Conservation (phyloP, 2,113 vertebrate species). For the Anarhynchus alexandrinus region DNA sequence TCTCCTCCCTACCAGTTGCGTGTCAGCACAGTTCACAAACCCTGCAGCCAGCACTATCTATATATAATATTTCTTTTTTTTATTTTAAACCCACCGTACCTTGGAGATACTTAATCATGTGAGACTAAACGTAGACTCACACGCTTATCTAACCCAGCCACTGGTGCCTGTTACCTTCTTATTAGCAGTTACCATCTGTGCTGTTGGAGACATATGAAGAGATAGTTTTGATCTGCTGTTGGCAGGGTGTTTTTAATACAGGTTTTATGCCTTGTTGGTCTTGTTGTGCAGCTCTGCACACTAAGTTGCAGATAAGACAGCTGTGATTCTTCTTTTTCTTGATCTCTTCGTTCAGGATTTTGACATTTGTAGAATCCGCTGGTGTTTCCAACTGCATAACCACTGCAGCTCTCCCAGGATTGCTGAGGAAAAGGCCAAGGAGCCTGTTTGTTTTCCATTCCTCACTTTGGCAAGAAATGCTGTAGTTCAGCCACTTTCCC, state of each 20-base stretch:
- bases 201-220: not conserved
- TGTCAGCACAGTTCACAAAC: not conserved
- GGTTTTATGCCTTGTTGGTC: not conserved
- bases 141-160: not conserved
- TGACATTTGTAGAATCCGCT: not conserved
- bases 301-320: not conserved
- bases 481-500: not conserved
- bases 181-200: constrained; percentile 6
- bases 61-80: not conserved
- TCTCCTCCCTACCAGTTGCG: not conserved
- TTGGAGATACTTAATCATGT: not conserved
- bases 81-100: not conserved
- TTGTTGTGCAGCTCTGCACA: not conserved
- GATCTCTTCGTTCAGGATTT: not conserved
- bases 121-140: not conserved
- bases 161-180: not conserved
- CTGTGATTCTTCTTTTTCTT: not conserved
- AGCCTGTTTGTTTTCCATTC: not conserved
- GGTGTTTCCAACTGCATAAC: not conserved
- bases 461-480: not conserved
- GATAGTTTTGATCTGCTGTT: not conserved
- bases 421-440: not conserved
- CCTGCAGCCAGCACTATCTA: not conserved
- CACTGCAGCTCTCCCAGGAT: not conserved
- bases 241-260: not conserved